Conservation (phyloP, 2,113 vertebrate species). For the Actinemys pallida region DNA sequence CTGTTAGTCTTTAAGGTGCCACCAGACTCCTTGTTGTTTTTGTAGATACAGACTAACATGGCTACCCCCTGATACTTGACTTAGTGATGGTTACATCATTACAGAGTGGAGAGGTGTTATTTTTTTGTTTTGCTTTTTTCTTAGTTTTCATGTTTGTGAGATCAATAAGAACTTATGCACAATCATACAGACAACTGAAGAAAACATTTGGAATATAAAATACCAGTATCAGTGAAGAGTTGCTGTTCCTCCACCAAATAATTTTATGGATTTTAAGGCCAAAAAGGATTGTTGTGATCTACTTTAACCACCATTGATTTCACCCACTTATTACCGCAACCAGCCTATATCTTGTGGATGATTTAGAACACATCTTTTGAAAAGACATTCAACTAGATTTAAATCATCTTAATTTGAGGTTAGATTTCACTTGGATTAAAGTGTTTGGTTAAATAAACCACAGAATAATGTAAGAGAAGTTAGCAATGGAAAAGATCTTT, state of each 20-base stretch:
- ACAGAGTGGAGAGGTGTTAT: fast-evolving
- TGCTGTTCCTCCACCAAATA: not conserved
- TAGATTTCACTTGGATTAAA: not conserved
- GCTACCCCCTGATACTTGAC: fast-evolving
- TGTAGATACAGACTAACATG: too few species aligned
- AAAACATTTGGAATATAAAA: not conserved
- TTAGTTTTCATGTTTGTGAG: not conserved
- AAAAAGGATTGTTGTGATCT: not conserved
- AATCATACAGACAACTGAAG: too few species aligned
- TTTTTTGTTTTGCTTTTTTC: not conserved
- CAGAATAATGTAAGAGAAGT: not conserved
- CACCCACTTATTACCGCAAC: not conserved
- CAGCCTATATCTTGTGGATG: not conserved
- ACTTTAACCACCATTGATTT: not conserved
- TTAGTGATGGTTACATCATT: not conserved
- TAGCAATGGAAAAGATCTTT: not conserved
- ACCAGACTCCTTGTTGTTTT: too few species aligned
- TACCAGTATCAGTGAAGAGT: too few species aligned
- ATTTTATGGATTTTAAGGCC: not conserved
- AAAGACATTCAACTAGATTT: not conserved
- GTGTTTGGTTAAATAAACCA: not conserved
- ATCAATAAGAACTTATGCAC: not conserved
- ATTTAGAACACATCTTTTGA: not conserved
- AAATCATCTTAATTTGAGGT: not conserved
- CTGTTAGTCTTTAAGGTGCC: too few species aligned